phyloP scores from a whole-genome alignment of 1,140 invertebrate species.

The Drosophila triauraria region DNA sequence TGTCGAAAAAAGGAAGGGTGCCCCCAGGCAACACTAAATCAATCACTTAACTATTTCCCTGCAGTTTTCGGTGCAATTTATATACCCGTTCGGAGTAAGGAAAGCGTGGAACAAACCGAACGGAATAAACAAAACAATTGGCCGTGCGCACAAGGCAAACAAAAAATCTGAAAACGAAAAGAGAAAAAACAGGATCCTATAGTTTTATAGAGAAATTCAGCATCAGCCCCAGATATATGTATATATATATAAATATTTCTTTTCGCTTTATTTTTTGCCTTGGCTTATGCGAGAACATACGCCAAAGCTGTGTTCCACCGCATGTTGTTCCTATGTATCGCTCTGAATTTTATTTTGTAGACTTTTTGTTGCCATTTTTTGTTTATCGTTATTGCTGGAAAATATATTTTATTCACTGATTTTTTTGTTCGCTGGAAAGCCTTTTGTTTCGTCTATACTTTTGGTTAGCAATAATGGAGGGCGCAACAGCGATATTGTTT shows the following conservation, averaged over 20 bases:
- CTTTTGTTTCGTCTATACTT: constrained; percentile 38
- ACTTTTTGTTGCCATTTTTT: constrained; percentile 15
- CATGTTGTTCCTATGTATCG: constrained; percentile 18
- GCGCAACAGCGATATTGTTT: constrained; percentile 35
- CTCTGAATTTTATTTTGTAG: constrained; percentile 6
- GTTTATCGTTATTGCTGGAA: constrained; percentile 33
- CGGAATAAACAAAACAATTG: constrained; percentile 61
- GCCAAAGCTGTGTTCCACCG: constrained; percentile 50
- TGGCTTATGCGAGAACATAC: constrained; percentile 47
- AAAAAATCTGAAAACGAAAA: constrained; percentile 28
- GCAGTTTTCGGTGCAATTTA: constrained; percentile 47
- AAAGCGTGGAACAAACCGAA: constrained; percentile 33
- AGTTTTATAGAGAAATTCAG: constrained; percentile 28
- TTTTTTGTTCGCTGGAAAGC: constrained; percentile 3
- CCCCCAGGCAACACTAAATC: constrained; percentile 57
- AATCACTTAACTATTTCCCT: constrained; percentile 72
- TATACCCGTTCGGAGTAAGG: constrained; percentile 21
- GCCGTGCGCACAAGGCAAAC: constrained; percentile 18
- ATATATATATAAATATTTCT: constrained; percentile 8
- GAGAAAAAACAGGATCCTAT: constrained; percentile 9
- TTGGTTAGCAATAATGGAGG: constrained; percentile 36
- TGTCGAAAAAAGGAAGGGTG: constrained; percentile 5
- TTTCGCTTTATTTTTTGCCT: constrained; percentile 15
- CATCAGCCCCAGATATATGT: constrained; percentile 11
- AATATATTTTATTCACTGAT: constrained; percentile 27